Conservation (phyloP, 92 coral and sea anemone genomes). For the Phenganax stokvisi region DNA sequence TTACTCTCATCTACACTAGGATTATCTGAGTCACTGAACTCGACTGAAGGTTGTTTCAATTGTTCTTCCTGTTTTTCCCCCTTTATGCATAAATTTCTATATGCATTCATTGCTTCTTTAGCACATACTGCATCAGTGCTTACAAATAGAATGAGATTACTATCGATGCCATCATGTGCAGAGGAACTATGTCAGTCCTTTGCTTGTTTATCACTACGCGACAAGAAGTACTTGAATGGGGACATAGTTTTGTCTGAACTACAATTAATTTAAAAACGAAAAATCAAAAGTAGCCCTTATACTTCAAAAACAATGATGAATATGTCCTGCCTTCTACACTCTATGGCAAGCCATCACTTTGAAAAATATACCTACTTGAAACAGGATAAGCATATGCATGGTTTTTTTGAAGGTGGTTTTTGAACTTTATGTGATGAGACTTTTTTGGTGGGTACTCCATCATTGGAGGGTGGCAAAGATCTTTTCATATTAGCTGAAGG, state of each 20-base stretch:
- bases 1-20: too few species aligned
- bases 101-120: constrained; percentile 15
- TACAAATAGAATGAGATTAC: constrained; percentile 1
- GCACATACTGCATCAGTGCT: not conserved
- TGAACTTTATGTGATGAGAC: not conserved
- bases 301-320: not conserved
- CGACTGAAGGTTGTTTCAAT: not conserved
- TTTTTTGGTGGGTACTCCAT: not conserved
- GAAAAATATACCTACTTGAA: constrained; percentile 22
- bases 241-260: constrained; percentile 21
- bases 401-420: constrained; percentile 5
- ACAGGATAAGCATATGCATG: constrained; percentile 29
- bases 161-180: not conserved
- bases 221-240: constrained; percentile 13
- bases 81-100: not conserved
- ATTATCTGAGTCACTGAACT: too few species aligned
- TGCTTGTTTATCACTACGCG: constrained; percentile 19
- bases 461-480: constrained; percentile 1
- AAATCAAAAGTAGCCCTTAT: not conserved
- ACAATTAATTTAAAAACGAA: not conserved
- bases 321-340: not conserved
- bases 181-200: not conserved
- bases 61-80: not conserved
- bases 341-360: not conserved
- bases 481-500: not conserved